Base-by-base conservation (phyloP, 2,113 vertebrate genomes). In the Corythaixoides concolor region DNA sequence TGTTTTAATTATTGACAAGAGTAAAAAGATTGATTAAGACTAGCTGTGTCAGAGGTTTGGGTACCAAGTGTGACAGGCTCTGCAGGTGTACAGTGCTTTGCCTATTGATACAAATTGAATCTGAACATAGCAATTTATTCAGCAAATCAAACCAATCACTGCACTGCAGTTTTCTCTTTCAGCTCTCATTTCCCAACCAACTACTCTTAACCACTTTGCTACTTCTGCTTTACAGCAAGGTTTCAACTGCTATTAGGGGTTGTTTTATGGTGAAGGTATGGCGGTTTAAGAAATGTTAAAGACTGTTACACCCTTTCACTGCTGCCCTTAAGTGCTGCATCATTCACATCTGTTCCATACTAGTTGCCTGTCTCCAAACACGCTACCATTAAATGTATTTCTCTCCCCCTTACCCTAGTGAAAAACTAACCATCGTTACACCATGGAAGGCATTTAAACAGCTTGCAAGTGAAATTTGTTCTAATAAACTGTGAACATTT, bases 61-160 rank as follows among this genome's bases (percentile, higher is more conserved):
- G 96, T 96, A 96, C 74, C 47, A 79, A 96, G 79, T 76, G 88
- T 97, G 97, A 98, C 97, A 97, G 96, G 75, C 91, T 96, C 88
- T 98, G 97, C 96, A 98, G 97, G 97, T 97, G 89, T 95, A 97
- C 93, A 97, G 94, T 95, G 91, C 87, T 98, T 97, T 98, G 91
- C 89, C 97, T 98, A 97, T 96, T 98, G 97, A 98, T 98, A 98
- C 97, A 98, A 98, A 98, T 97, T 97, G 98, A 98, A 98, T 97
- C 97, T 98, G 98, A 98, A 98, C 97, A 97, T 90, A 97, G 97
- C 97, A 98, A 98, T 98, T 98, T 98, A 98, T 98, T 98, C 97
- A 98, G 95, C 95, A 98, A 98, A 98, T 98, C 98, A 98, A 98
- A 97, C 97, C 97, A 97, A 98, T 98, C 97, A 97, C 97, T 94